A percentile compares a stretch with the other conserved stretches of the same genome.
phyloP scores from a whole-genome alignment of 2,888 invertebrate species.

The Macrophya alboannulata region DNA sequence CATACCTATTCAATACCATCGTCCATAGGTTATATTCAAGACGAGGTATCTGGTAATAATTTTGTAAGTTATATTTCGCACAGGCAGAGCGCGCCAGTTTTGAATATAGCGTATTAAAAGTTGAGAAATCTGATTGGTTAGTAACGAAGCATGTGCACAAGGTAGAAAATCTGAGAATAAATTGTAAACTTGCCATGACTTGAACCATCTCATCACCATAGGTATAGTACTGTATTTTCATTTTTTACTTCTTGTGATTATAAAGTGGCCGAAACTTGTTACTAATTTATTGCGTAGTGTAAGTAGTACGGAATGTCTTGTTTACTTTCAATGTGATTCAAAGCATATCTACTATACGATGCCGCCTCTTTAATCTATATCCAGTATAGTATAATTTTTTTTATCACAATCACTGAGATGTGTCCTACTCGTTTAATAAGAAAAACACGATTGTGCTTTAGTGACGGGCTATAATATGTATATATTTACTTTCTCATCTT shows the following conservation, averaged over 20 bases:
- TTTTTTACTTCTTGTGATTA: neutral
- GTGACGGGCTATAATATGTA: slow-evolving; percentile 19
- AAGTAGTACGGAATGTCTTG: slow-evolving; percentile 40
- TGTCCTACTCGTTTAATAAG: neutral
- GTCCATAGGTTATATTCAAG: neutral
- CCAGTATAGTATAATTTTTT: neutral
- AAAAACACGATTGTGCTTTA: neutral
- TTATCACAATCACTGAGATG: neutral
- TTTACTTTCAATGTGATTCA: slow-evolving; percentile 18
- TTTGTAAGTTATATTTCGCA: neutral
- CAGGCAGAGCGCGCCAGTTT: neutral
- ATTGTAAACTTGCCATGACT: slow-evolving; percentile 14
- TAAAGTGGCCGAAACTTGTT: slow-evolving; percentile 15
- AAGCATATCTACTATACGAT: neutral
- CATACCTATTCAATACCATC: neutral
- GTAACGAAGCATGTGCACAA: neutral
- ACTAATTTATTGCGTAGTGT: slow-evolving; percentile 39
- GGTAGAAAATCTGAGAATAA: neutral
- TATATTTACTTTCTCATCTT: slow-evolving; percentile 31
- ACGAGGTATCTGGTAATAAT: neutral
- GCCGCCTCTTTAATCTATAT: neutral
- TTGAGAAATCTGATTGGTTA: neutral
- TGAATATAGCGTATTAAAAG: neutral
- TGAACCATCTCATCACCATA: neutral
- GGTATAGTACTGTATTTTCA: neutral